A percentile compares a stretch with the other conserved stretches of the same genome.
phyloP scores from a whole-genome alignment of 2,888 invertebrate species.

The Caenorhabditis sinica region DNA sequence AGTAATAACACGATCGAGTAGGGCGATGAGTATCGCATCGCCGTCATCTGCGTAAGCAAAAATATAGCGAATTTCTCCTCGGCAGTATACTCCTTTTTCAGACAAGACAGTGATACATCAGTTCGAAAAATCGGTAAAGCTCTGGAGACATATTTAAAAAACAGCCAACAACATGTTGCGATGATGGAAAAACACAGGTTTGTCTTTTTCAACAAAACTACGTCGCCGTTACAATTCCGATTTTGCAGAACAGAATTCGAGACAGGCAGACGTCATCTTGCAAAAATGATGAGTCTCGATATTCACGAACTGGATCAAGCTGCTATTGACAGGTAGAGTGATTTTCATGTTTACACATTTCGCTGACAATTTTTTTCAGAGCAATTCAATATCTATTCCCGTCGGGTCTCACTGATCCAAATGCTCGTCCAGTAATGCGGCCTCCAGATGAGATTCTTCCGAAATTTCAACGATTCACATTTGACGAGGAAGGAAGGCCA shows the following conservation, averaged over 20 bases:
- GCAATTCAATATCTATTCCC: slow-evolving; percentile 97
- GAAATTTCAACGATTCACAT: slow-evolving; percentile 79
- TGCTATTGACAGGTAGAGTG: slow-evolving; percentile 88
- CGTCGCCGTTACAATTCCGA: background rate
- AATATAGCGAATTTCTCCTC: background rate
- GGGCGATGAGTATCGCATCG: slow-evolving; percentile 51
- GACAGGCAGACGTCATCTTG: slow-evolving; percentile 95
- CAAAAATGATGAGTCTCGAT: slow-evolving; percentile 98
- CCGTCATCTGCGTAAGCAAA: slow-evolving; percentile 34
- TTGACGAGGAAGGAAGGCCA: slow-evolving; percentile 90
- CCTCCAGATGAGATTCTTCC: slow-evolving; percentile 89
- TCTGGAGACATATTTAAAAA: slow-evolving; percentile 77
- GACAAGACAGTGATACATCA: slow-evolving; percentile 50
- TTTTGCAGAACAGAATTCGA: slow-evolving; percentile 88
- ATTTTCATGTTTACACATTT: background rate
- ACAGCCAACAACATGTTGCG: slow-evolving; percentile 82
- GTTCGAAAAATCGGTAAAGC: slow-evolving; percentile 75
- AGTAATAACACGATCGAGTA: slow-evolving; percentile 23
- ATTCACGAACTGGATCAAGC: slow-evolving; percentile 91
- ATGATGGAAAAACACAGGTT: slow-evolving; percentile 76
- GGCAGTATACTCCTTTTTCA: background rate
- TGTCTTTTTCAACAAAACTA: background rate
- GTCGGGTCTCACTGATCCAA: slow-evolving; percentile 92
- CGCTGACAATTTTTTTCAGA: slow-evolving; percentile 85
- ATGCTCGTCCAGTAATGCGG: slow-evolving; percentile 93